These are phyloP conservation scores for Antechinus stuartii DNA, from an alignment of 2,113 vertebrate species.

Conservation along the genomic window DNA sequence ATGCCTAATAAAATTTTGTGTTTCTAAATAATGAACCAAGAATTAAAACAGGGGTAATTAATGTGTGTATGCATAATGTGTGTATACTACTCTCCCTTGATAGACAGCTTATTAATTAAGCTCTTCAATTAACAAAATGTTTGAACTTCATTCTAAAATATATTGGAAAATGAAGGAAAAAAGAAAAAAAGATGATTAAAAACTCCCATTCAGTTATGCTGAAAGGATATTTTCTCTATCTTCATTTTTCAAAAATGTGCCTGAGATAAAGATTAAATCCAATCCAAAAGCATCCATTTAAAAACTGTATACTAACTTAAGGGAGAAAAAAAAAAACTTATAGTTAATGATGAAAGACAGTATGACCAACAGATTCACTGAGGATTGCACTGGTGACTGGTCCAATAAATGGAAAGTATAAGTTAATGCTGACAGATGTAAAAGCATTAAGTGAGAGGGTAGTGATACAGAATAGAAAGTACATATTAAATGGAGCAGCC, in stretches of 20 bases:
- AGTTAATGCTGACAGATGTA: constrained; percentile 17
- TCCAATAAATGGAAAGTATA: constrained; percentile 5
- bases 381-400: not conserved
- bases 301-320: not conserved
- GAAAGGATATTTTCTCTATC: not conserved
- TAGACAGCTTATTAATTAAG: not conserved
- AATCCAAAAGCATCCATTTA: not conserved
- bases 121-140: not conserved
- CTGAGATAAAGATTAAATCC: not conserved
- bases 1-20: not conserved
- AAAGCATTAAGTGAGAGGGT: constrained; percentile 22
- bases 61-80: not conserved
- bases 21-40: not conserved
- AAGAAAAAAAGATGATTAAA: not conserved
- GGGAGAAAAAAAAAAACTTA: not conserved
- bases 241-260: not conserved
- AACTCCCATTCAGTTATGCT: not conserved
- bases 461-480: not conserved
- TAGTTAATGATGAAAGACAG: not conserved
- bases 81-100: not conserved
- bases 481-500: not conserved
- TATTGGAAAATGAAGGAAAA: not conserved
- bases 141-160: not conserved
- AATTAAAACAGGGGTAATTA: not conserved
- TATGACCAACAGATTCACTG: constrained; percentile 1